Base-by-base conservation (phyloP, 2,797 vertebrate genomes). In the Macropus fuliginosus region DNA sequence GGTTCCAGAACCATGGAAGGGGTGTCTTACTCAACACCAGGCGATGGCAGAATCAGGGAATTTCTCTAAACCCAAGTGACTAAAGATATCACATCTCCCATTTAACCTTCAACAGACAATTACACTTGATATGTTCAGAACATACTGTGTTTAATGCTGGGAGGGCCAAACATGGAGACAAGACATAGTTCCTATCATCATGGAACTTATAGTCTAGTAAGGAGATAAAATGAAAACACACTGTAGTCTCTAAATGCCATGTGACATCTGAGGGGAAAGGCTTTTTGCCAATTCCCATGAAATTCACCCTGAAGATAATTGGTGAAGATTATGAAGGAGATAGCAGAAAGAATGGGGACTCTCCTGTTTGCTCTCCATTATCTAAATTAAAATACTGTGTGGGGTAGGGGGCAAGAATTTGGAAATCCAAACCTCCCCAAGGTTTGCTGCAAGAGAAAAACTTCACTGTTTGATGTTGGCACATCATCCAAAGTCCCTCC, bases 391-490 rank as follows among this genome's bases (percentile, higher is more conserved):
- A 98, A 96, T 98, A 96, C 93, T 95, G 91, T 95, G 54, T 97
- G 91, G 96, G 96, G 96, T 95, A 98, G 91, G 87, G 56, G 52
- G 97, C 96, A 87, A 95, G 98, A 97, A 98, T 97, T 96, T 98
- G 97, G 98, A 98, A 98, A 94, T 97, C 97, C 97, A 97, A 98
- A 97, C 95, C 98, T 98, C 98, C 1, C 92, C 98, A 98, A 97
- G 54, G 98, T 98, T 98, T 98, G 98, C 96, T 98, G 98, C 98
- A 98, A 96, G 97, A 98, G 98, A 97, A 98, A 98, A 98, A 98
- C 98, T 98, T 98, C 98, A 98, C 98, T 99, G 98, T 98, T 98
- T 98, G 97, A 98, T 97, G 96, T 97, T 99, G 98, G 98, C 98
- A 98, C 93, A 94, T 98, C 97, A 98, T 97, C 97, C 98, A 96